A percentile compares a stretch with the other conserved stretches of the same genome.
These are phyloP conservation scores for Lathronympha strigana DNA, from an alignment of 2,888 invertebrate species.

Conservation along the genomic window DNA sequence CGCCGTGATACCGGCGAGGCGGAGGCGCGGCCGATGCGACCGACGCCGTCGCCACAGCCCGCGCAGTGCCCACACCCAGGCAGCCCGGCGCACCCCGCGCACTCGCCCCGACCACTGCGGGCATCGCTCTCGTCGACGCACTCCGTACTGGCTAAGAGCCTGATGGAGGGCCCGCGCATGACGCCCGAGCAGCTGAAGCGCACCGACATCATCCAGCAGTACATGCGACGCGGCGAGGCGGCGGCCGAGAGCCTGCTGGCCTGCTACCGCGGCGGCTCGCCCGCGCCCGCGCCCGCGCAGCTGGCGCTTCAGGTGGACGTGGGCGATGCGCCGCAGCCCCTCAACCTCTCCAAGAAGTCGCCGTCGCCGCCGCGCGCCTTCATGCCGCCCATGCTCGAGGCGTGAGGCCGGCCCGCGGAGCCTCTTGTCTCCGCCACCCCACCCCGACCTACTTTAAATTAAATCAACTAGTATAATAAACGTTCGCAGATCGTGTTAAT, in stretches of 20 bases:
- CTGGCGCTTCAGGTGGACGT: conserved; percentile 92
- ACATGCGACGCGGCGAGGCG: conserved; percentile 92
- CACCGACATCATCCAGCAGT: conserved; percentile 96
- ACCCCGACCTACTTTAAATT: conserved; percentile 83
- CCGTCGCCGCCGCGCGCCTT: conserved; percentile 84
- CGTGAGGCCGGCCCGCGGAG: conserved; percentile 85
- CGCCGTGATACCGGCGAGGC: conserved; percentile 93
- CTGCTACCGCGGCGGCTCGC: conserved; percentile 73
- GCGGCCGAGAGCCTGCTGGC: conserved; percentile 70
- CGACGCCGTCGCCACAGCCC: conserved; percentile 82
- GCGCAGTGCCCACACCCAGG: conserved; percentile 79
- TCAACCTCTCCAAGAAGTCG: conserved; percentile 95
- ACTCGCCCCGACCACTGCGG: conserved; percentile 81
- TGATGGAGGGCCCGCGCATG: conserved; percentile 97
- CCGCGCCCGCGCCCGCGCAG: conserved; percentile 76
- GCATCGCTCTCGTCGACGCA: conserved; percentile 92
- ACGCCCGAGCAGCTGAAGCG: conserved; percentile 96
- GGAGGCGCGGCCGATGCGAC: conserved; percentile 76
- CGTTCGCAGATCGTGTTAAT: conserved; percentile 86
- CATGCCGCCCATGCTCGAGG: conserved; percentile 86
- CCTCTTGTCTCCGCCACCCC: conserved; percentile 78
- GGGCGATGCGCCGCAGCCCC: conserved; percentile 91
- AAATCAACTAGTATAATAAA: conserved; percentile 76
- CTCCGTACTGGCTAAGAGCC: conserved; percentile 94
- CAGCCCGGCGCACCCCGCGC: conserved; percentile 74